Evolutionary conservation across 2,797 vertebrate genomes (phyloP).

Genomic region (Peromyscus melanophrys): DNA sequence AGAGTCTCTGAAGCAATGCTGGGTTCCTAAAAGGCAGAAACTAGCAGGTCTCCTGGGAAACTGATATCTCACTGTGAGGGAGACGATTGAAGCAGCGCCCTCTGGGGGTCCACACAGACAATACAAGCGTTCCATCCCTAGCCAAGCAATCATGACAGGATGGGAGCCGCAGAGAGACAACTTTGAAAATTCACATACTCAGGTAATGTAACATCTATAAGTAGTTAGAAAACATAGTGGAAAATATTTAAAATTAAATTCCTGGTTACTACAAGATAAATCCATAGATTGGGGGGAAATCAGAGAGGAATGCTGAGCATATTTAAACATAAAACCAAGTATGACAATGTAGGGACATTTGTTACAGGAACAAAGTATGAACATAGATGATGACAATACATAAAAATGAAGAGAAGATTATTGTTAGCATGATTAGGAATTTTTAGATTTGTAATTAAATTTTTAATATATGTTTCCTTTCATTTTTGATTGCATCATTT

Average conservation of each 20-base stretch:
- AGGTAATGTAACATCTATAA: background rate
- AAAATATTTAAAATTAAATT: background rate
- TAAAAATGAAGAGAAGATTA: background rate
- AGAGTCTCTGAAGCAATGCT: background rate
- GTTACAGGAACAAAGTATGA: background rate
- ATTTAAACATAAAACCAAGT: background rate
- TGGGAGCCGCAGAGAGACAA: background rate
- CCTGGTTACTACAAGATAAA: background rate
- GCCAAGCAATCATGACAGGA: background rate
- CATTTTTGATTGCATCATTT: background rate
- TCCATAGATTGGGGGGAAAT: background rate
- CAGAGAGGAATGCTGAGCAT: background rate
- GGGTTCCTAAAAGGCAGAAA: background rate
- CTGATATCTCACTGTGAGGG: background rate
- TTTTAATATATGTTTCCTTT: background rate
- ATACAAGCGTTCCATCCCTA: background rate
- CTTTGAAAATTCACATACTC: background rate
- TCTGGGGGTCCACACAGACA: background rate
- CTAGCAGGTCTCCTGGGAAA: background rate
- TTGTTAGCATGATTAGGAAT: background rate
- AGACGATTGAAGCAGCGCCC: background rate
- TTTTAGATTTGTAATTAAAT: background rate
- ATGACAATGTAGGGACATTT: background rate
- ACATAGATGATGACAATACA: background rate
- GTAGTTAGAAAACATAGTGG: background rate